Percentiles rank a stretch among this genome's conserved stretches.
These are phyloP conservation scores for Apomyelois bistriatella DNA, from an alignment of 2,888 invertebrate species.

Conservation along the genomic window DNA sequence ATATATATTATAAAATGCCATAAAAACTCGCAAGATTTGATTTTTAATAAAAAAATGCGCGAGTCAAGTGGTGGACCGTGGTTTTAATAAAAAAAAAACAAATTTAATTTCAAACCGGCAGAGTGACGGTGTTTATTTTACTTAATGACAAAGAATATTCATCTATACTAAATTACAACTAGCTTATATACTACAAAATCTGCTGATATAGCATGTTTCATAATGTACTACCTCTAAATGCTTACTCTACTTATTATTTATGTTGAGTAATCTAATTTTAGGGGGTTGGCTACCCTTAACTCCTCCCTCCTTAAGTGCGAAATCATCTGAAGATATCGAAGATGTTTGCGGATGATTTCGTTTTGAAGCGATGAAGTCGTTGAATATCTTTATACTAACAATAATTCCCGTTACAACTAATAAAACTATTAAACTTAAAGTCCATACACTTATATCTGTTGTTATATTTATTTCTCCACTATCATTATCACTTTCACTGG, in stretches of 20 bases:
- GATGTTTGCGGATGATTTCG: neutral
- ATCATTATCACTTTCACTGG: neutral
- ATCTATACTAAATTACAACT: neutral
- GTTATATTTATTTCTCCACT: neutral
- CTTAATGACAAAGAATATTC: neutral
- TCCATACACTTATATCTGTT: constrained; percentile 8
- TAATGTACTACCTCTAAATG: neutral
- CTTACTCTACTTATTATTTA: neutral
- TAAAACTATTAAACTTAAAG: neutral
- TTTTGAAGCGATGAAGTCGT: neutral
- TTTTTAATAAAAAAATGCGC: no score
- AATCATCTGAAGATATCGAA: neutral
- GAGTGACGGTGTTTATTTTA: neutral
- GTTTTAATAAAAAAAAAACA: neutral
- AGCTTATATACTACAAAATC: neutral
- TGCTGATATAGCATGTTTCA: neutral
- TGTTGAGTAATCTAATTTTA: neutral
- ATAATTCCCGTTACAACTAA: neutral
- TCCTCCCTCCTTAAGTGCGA: constrained; percentile 11
- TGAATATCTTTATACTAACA: neutral
- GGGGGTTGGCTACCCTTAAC: neutral
- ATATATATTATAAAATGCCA: no score
- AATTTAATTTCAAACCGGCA: neutral
- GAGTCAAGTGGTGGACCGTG: neutral
- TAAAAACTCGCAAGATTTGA: no score